Percentiles rank a stretch among this genome's conserved stretches.
These are phyloP conservation scores for Maconellicoccus hirsutus DNA, from an alignment of 1,140 invertebrate genomes.

Conservation along the genomic window DNA sequence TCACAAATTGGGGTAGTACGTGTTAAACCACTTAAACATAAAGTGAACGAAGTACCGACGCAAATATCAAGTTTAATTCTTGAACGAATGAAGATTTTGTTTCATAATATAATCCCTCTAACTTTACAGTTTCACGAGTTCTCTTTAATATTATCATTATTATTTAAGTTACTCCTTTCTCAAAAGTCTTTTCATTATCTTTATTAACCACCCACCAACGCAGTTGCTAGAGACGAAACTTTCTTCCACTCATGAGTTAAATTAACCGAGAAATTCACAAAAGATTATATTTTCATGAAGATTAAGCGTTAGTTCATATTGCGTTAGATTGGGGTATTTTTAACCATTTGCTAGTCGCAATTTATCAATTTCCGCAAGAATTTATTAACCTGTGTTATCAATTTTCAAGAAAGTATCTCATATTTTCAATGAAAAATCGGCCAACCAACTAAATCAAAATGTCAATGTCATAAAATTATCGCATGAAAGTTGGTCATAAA, in stretches of 20 bases:
- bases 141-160: not conserved
- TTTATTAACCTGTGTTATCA: not conserved
- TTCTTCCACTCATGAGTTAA: slow-evolving; percentile 8
- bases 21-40: too few relatives aligned
- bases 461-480: too few relatives aligned
- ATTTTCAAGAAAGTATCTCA: not conserved
- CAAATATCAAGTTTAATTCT: not conserved
- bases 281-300: not conserved
- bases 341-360: not conserved
- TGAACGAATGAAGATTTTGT: not conserved
- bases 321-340: not conserved
- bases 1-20: too few relatives aligned
- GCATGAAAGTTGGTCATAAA: too few relatives aligned
- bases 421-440: too few relatives aligned
- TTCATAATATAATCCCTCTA: not conserved
- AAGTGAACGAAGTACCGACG: too few relatives aligned
- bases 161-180: not conserved
- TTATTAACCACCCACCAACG: not conserved
- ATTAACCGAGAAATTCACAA: not conserved
- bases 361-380: not conserved
- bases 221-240: not conserved
- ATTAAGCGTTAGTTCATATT: not conserved
- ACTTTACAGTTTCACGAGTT: not conserved
- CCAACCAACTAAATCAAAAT: too few relatives aligned
- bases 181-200: not conserved